phyloP scores from a whole-genome alignment of 2,888 invertebrate genomes.

The Agrilus mali region DNA sequence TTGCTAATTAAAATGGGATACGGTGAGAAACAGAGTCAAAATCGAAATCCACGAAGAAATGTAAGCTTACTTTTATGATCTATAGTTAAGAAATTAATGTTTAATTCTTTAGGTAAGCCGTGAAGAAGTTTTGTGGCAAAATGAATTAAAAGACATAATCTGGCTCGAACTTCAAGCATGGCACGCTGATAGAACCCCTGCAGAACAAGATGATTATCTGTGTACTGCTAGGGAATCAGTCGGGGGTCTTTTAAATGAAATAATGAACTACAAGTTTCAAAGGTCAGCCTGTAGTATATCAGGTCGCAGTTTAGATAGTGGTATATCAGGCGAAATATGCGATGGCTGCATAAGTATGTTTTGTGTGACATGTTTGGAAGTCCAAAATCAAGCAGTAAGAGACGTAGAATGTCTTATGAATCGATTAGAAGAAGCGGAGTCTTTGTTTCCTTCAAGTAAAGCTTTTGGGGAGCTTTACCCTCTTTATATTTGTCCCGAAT shows the following conservation, averaged over 20 bases:
- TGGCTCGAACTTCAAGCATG: conserved; percentile 86
- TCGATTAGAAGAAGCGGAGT: conserved; percentile 61
- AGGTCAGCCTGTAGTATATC: conserved; percentile 18
- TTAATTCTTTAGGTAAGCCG: conserved; percentile 53
- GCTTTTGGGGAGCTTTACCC: conserved; percentile 67
- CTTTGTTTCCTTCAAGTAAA: conserved; percentile 72
- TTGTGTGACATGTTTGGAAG: conserved; percentile 55
- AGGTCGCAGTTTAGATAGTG: conserved; percentile 27
- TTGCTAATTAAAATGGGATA: conserved; percentile 65
- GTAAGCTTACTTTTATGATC: conserved; percentile 30
- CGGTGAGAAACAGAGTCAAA: conserved; percentile 41
- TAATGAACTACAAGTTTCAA: conserved; percentile 58
- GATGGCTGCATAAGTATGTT: conserved; percentile 61
- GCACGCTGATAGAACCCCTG: conserved; percentile 60
- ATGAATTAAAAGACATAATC: conserved; percentile 76
- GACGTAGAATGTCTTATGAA: conserved; percentile 62
- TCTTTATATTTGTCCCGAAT: conserved; percentile 49
- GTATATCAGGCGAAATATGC: conserved; percentile 34
- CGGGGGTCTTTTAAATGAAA: conserved; percentile 55
- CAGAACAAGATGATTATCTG: conserved; percentile 67
- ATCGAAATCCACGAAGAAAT: conserved; percentile 36
- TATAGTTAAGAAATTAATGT: conserved; percentile 4
- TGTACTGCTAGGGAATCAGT: conserved; percentile 62
- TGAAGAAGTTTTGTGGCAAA: conserved; percentile 81
- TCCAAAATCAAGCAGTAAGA: conserved; percentile 60